These are phyloP conservation scores for Cynaeus angustus DNA, from an alignment of 2,888 invertebrate species.

Conservation along the genomic window DNA sequence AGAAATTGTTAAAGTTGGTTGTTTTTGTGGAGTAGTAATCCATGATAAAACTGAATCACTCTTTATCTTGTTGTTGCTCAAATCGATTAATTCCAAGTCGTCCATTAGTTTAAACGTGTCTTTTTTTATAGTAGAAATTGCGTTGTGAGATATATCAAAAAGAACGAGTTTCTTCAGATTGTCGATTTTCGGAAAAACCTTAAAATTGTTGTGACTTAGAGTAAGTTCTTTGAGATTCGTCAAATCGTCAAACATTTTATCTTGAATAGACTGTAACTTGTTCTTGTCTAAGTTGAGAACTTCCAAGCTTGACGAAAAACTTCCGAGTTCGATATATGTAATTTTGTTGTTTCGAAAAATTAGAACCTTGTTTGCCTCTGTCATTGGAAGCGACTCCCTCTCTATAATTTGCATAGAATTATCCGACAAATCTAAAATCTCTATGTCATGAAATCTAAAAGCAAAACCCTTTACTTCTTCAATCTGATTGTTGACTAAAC, in stretches of 20 bases:
- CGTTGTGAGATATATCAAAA: constrained; percentile 3
- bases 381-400: not conserved
- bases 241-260: not conserved
- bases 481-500: constrained; percentile 14
- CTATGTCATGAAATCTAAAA: not conserved
- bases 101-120: constrained; percentile 4
- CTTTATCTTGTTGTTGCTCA: constrained; percentile 18
- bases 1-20: not conserved
- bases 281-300: not conserved
- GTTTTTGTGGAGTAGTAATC: not conserved
- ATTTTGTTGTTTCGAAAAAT: constrained; percentile 11
- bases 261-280: not conserved
- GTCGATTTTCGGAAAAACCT: not conserved
- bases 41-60: not conserved
- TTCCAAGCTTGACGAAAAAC: constrained; percentile 6
- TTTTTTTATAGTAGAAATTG: not conserved
- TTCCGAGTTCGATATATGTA: not conserved
- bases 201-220: constrained; percentile 11
- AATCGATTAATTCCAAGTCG: constrained; percentile 17
- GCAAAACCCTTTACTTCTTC: not conserved
- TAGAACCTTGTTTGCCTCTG: not conserved
- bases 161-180: constrained; percentile 1
- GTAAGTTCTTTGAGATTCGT: not conserved
- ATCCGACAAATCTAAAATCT: not conserved
- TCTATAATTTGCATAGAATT: not conserved